Evolutionary conservation across 2,113 vertebrate genomes (phyloP).

Genomic region (Hystrix cristata): DNA sequence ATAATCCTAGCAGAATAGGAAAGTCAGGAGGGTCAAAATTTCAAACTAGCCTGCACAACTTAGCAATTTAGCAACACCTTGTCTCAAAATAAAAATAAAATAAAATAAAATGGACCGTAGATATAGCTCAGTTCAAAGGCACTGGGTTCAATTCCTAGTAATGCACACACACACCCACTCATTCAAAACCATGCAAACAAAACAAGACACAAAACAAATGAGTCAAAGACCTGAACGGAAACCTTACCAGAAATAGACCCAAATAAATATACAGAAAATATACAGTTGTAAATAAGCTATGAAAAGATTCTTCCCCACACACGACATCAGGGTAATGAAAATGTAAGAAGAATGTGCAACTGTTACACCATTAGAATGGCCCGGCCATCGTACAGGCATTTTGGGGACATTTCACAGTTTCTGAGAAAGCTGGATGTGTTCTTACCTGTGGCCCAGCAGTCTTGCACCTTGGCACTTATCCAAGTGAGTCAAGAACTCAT

Average conservation of each 20-base stretch:
- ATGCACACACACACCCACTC: too few relatives aligned
- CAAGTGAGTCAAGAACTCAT: not conserved
- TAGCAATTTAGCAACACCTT: not conserved
- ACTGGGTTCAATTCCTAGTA: not conserved
- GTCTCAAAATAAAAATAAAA: not conserved
- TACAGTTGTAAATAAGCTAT: not conserved
- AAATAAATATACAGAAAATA: not conserved
- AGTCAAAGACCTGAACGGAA: not conserved
- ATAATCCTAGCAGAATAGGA: not conserved
- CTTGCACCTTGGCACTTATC: not conserved
- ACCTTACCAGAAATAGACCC: not conserved
- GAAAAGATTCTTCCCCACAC: not conserved
- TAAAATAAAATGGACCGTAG: not conserved
- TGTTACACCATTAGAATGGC: not conserved
- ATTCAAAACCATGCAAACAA: not conserved
- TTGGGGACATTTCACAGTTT: not conserved
- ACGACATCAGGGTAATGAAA: not conserved
- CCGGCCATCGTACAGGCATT: not conserved
- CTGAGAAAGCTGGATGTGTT: not conserved
- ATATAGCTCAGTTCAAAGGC: not conserved
- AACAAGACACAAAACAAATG: not conserved
- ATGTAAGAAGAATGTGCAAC: not conserved
- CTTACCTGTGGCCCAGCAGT: not conserved
- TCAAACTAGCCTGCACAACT: not conserved
- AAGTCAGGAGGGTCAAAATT: not conserved